Evolutionary conservation across 2,888 invertebrate genomes (phyloP).

Genomic region (Archips xylosteana): DNA sequence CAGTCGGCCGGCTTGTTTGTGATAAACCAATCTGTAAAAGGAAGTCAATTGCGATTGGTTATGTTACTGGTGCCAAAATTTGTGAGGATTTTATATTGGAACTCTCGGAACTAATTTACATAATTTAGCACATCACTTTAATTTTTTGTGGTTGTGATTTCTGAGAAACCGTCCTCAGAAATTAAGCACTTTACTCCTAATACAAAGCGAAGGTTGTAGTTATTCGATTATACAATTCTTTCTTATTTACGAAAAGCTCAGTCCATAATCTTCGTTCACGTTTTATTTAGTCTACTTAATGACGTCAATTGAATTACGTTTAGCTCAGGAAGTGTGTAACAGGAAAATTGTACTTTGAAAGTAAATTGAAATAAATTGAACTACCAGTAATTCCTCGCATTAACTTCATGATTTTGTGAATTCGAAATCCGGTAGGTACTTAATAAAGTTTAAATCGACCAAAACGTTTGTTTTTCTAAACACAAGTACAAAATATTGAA

Average conservation of each 20-base stretch:
- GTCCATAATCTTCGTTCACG: background rate
- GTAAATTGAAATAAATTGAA: background rate
- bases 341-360: background rate
- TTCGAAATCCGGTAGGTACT: background rate
- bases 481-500: background rate
- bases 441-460: background rate
- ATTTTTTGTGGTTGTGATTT: too few relatives aligned
- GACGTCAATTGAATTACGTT: background rate
- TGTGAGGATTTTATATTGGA: background rate
- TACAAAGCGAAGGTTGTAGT: too few relatives aligned
- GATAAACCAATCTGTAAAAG: slow-evolving; percentile 8
- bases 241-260: too few relatives aligned
- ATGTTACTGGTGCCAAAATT: background rate
- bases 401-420: background rate
- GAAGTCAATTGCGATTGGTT: background rate
- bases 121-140: too few relatives aligned
- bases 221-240: too few relatives aligned
- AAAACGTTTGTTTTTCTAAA: background rate
- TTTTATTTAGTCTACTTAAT: background rate
- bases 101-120: background rate
- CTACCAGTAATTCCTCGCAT: background rate
- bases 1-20: background rate
- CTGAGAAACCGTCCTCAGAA: too few relatives aligned
- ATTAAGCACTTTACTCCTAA: too few relatives aligned
- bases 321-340: background rate